Base-by-base conservation (phyloP, 2,888 invertebrate species). In the Standfussiana lucernea region DNA sequence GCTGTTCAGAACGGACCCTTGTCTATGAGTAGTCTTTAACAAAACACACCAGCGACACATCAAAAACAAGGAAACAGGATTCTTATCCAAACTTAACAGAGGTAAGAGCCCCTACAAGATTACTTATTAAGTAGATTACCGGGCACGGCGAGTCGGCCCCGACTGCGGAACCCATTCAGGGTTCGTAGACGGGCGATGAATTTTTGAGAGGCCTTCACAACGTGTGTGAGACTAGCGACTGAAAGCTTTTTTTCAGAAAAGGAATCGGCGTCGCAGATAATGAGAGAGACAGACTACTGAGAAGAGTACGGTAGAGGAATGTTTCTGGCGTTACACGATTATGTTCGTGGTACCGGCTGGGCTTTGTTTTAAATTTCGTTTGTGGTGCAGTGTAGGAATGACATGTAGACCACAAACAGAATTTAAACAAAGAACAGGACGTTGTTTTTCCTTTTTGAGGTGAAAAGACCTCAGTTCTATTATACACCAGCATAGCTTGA, bases 121-220 rank as follows among this genome's bases (percentile, higher is more conserved):
- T 93, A 95, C 94, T 94, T 95, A 95, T 94, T 96, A 96, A 95
- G 93, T 92, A 93, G 94, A 96, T 96, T 95, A 96, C 93, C 79
- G 85, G 84, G 89, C 85, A 87, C 85, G 87, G 86, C 89, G 90
- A 92, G 92, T 90, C 92, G 88, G 88, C 90, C 86, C 91, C 92
- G 89, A 79, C 91, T 91, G 91, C 92, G 88, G 91, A 92, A 93
- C 91, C 93, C 90, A 94, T 95, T 95, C 93, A 95, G 89, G 72
- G 91, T 89, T 88, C 89, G 93, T 94, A 95, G 96, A 96, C 96
- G 95, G 95, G 94, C 95, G 96, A 95, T 96, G 96, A 96, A 96
- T 96, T 96, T 96, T 96, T 96, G 95, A 96, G 96, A 94, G 96
- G 95, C 92, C 95, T 95, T 90, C 92, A 93, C 93, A 93, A 92